Evolutionary conservation across 2,797 vertebrate species (phyloP).

Genomic region (Gymnothorax javanicus): DNA sequence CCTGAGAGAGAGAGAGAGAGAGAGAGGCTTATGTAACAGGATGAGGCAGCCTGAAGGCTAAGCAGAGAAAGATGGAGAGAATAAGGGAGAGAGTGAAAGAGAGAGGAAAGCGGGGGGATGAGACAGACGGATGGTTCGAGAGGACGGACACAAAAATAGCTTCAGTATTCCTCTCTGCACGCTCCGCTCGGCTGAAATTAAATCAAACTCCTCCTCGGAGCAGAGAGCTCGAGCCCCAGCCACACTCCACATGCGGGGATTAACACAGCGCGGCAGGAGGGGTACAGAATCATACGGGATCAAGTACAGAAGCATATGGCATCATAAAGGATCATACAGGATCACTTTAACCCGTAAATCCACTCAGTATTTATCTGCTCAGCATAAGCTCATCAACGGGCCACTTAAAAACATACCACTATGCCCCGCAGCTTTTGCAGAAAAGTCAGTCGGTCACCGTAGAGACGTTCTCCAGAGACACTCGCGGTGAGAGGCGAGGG

Average conservation of each 20-base stretch:
- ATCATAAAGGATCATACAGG: neutral
- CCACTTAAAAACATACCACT: neutral
- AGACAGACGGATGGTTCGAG: constrained; percentile 1
- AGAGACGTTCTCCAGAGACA: neutral
- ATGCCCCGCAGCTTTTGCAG: neutral
- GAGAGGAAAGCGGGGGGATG: constrained; percentile 53
- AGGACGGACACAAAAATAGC: constrained; percentile 60
- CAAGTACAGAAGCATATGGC: neutral
- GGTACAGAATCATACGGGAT: neutral
- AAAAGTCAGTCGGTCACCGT: neutral
- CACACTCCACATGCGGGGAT: neutral
- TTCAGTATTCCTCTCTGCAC: constrained; percentile 42
- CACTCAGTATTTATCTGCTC: neutral
- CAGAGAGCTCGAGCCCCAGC: too few relatives aligned
- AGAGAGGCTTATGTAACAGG: neutral
- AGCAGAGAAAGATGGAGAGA: constrained; percentile 36
- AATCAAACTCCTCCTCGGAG: neutral
- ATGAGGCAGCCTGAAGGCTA: neutral
- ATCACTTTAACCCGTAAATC: neutral
- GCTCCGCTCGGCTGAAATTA: constrained; percentile 8
- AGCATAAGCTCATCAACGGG: neutral
- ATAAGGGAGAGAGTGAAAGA: constrained; percentile 30
- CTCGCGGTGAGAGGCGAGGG: neutral
- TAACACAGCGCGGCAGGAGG: neutral
- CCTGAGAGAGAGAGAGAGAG: neutral